Base-by-base conservation (phyloP, 2,888 invertebrate genomes). In the Athripsodes cinereus region DNA sequence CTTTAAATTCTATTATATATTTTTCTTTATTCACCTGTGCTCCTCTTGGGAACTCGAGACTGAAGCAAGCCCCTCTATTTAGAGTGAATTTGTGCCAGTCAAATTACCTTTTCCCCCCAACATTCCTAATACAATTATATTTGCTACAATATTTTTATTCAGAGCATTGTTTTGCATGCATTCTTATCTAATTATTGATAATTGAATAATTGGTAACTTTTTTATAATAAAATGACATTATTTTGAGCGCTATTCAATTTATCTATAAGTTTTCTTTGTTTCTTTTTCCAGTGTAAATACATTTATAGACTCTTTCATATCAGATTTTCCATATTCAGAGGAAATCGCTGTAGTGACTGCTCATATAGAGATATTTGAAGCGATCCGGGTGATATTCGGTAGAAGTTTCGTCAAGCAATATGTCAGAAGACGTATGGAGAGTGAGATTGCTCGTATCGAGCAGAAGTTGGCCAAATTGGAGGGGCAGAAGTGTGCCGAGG, bases 311-410 rank as follows among this genome's bases (percentile, higher is more conserved):
- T 76, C 57, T 13, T 18, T 82, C 62, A 68, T 82, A 8, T 78
- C 78, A 65, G 76, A 74, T 55, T 70, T 84, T 81, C 82, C 58
- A 70, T 80, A 34, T 68, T 74, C 2, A 77, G 81, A 62, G 80
- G 81, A 60, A 35, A 22, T 35, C 11, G 22, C 18, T 2, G 18
- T 57, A 18, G 44, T 56, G 13, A 54, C 19, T 3, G 51, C 60
- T 13, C 56, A 47, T 48, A 74, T 83, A 44, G 72, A 75, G 48
- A 78, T 83, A 58, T 79, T 85, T 66, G 75, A 76, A 48, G 76
- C 76, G 22, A 72, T 86, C 52, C 84, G 85, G 65, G 75, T 82
- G 20, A 82, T 85, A 55, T 88, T 90, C 68, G 88, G 88, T 6
- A 74, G 75, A 60, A 76, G 79, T 44, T 86, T 90, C 68, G 81